These are phyloP conservation scores for Pilophorus perplexus DNA, from an alignment of 2,888 invertebrate species.

Conservation along the genomic window DNA sequence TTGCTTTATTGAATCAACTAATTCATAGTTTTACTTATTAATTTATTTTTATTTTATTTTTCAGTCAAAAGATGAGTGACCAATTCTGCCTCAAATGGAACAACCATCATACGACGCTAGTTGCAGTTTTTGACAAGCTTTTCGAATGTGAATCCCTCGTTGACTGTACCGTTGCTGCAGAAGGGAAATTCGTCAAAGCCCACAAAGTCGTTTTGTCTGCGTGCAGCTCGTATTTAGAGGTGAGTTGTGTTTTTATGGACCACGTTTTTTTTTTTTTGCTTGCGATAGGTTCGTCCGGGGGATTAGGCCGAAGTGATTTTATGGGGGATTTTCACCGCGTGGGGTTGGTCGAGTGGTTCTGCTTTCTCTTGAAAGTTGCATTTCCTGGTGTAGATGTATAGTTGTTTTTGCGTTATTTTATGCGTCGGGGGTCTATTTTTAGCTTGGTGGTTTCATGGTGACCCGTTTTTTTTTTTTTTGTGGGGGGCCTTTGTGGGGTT, in stretches of 20 bases:
- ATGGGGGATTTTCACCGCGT: no score
- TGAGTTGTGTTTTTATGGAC: slow-evolving; percentile 44
- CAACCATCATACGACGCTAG: slow-evolving; percentile 89
- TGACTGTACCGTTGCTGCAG: slow-evolving; percentile 90
- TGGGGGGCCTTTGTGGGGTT: background rate
- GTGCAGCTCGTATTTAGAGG: slow-evolving; percentile 56
- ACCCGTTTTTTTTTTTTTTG: no score
- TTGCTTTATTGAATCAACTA: background rate
- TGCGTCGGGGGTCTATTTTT: no score
- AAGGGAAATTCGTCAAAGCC: slow-evolving; percentile 86
- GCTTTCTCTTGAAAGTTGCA: no score
- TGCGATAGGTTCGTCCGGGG: no score
- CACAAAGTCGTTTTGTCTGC: slow-evolving; percentile 93
- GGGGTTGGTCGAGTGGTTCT: no score
- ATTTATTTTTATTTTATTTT: background rate
- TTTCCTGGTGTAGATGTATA: no score
- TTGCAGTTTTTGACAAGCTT: slow-evolving; percentile 87
- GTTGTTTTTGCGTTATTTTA: no score
- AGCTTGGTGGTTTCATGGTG: no score
- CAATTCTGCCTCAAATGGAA: slow-evolving; percentile 94
- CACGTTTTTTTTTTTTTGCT: no score
- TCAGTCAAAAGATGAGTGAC: slow-evolving; percentile 52
- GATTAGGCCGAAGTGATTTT: no score
- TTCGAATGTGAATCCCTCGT: slow-evolving; percentile 87
- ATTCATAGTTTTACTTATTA: background rate